phyloP scores from a whole-genome alignment of 2,797 vertebrate genomes.

The Sebastes kiyomatsui region DNA sequence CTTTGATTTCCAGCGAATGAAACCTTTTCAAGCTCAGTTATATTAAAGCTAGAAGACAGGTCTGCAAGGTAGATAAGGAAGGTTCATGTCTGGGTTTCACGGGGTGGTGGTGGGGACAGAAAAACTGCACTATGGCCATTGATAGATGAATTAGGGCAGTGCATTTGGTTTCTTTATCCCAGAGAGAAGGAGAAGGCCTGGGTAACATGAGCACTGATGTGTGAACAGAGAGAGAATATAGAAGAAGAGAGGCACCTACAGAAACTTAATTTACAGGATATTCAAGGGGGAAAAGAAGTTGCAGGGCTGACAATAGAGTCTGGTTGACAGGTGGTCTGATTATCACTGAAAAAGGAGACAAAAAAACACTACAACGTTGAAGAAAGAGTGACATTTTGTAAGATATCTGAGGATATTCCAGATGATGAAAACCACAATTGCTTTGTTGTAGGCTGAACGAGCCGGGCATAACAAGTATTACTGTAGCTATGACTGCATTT shows the following conservation, averaged over 20 bases:
- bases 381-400: not conserved
- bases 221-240: not conserved
- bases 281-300: not conserved
- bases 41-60: not conserved
- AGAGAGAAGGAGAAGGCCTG: not conserved
- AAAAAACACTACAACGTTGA: not conserved
- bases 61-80: not conserved
- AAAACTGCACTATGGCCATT: not conserved
- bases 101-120: too few relatives aligned
- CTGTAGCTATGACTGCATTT: slow-evolving; percentile 7
- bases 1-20: not conserved
- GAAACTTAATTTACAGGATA: not conserved
- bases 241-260: not conserved
- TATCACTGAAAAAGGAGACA: not conserved
- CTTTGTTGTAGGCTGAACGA: not conserved
- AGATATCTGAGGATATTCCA: not conserved
- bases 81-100: not conserved
- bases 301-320: not conserved
- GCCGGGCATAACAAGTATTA: not conserved
- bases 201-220: not conserved
- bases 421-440: not conserved
- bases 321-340: not conserved
- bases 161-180: not conserved
- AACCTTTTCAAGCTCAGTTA: not conserved
- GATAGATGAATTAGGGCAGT: not conserved